phyloP scores from a whole-genome alignment of 2,113 vertebrate species.

The Mellivora capensis region DNA sequence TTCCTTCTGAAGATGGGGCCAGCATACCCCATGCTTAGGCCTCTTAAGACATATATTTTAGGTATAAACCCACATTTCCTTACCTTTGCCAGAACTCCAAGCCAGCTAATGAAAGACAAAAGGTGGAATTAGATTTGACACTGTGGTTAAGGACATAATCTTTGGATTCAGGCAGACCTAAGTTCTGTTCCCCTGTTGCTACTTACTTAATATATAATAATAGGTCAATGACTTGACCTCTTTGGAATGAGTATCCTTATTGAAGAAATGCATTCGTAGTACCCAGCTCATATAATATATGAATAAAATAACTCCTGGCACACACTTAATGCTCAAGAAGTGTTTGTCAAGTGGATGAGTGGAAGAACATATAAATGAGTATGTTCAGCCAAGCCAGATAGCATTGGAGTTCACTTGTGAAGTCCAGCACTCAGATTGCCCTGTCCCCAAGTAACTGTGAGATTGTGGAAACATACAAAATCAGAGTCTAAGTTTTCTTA shows the following conservation, averaged over 20 bases:
- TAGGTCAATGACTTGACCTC: neutral
- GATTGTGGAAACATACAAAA: neutral
- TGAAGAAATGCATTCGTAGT: neutral
- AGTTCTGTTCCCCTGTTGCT: neutral
- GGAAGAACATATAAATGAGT: neutral
- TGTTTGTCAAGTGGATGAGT: neutral
- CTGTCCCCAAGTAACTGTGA: neutral
- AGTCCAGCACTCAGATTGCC: neutral
- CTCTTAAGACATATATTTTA: neutral
- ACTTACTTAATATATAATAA: neutral
- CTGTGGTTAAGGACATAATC: neutral
- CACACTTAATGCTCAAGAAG: neutral
- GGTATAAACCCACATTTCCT: neutral
- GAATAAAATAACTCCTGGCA: neutral
- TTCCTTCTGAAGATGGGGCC: neutral
- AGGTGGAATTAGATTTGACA: neutral
- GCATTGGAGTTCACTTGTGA: neutral
- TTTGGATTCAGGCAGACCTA: neutral
- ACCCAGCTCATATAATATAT: neutral
- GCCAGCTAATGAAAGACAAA: neutral
- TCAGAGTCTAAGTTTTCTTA: neutral
- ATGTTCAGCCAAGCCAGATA: neutral
- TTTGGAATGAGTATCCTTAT: neutral
- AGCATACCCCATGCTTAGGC: neutral
- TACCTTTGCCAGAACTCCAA: neutral